Evolutionary conservation across 2,888 invertebrate genomes (phyloP).

Genomic region (Cyclophora albipunctata): DNA sequence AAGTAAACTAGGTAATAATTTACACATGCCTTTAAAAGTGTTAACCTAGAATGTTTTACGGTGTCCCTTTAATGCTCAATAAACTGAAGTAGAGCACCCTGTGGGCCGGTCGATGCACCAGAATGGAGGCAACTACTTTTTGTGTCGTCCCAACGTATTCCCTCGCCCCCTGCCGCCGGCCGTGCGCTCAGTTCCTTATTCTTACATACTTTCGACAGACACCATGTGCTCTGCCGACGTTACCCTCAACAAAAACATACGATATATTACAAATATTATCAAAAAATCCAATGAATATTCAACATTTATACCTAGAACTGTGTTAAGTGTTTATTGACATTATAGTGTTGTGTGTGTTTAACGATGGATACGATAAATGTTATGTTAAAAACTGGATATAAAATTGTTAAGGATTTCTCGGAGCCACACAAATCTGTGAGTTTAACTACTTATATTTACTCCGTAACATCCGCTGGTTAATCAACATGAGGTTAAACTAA

Average conservation of each 20-base stretch:
- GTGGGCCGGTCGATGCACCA: constrained; percentile 29
- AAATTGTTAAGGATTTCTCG: constrained; percentile 63
- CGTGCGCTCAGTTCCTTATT: constrained; percentile 59
- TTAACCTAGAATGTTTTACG: constrained; percentile 7
- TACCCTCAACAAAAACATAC: constrained; percentile 3
- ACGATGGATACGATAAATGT: constrained; percentile 61
- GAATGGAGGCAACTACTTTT: constrained; percentile 65
- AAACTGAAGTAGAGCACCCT: constrained; percentile 51
- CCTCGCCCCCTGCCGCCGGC: constrained; percentile 53
- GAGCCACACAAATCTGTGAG: constrained; percentile 61
- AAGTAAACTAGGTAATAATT: too few relatives aligned
- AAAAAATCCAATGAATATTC: constrained; percentile 1
- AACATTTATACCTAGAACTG: background rate
- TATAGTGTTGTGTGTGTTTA: constrained; percentile 3
- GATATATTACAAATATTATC: constrained; percentile 12
- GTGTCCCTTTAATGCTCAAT: constrained; percentile 15
- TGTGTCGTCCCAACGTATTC: constrained; percentile 64
- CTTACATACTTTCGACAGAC: constrained; percentile 45
- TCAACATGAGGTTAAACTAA: too few relatives aligned
- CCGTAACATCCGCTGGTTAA: too few relatives aligned
- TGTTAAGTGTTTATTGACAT: background rate
- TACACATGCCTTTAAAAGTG: constrained; percentile 7
- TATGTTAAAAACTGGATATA: constrained; percentile 63
- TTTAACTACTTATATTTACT: constrained; percentile 11
- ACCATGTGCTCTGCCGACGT: constrained; percentile 44